Percentiles rank a stretch among this genome's conserved stretches.
Conservation (phyloP, 2,113 vertebrate species). For the Psilopsiagon aymara region DNA sequence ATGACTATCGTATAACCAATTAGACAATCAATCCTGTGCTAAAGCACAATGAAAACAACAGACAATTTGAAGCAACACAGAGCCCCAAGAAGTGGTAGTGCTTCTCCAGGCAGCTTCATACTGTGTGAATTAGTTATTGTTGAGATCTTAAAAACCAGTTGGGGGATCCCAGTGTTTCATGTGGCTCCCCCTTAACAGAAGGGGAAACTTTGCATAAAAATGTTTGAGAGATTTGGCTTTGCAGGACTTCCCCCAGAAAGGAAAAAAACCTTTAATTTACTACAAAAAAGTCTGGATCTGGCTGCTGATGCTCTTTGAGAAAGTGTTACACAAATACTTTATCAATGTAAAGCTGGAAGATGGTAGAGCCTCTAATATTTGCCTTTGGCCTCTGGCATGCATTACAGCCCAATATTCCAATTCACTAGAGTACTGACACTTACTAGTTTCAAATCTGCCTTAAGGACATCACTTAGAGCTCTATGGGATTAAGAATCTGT, state of each 20-base stretch:
- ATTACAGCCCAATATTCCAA: not conserved
- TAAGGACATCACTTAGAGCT: not conserved
- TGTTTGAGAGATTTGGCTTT: not conserved
- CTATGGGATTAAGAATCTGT: not conserved
- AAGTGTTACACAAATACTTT: not conserved
- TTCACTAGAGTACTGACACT: not conserved
- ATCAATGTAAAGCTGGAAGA: not conserved
- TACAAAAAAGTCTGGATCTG: not conserved
- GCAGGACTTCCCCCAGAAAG: not conserved
- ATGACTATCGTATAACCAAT: not conserved
- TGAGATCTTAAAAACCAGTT: not conserved
- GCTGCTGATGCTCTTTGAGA: not conserved
- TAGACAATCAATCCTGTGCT: not conserved
- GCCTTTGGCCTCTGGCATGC: not conserved
- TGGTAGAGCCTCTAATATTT: fast-evolving
- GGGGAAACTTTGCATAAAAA: not conserved
- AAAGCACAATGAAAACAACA: not conserved
- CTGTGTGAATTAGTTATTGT: not conserved
- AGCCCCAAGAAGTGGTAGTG: not conserved
- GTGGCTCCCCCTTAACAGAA: not conserved
- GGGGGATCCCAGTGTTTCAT: not conserved
- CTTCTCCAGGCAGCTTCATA: not conserved
- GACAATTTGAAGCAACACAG: not conserved
- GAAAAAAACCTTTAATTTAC: not conserved
- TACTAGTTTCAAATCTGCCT: not conserved